Conservation (phyloP, 2,888 invertebrate species). For the Orthosia gracilis region DNA sequence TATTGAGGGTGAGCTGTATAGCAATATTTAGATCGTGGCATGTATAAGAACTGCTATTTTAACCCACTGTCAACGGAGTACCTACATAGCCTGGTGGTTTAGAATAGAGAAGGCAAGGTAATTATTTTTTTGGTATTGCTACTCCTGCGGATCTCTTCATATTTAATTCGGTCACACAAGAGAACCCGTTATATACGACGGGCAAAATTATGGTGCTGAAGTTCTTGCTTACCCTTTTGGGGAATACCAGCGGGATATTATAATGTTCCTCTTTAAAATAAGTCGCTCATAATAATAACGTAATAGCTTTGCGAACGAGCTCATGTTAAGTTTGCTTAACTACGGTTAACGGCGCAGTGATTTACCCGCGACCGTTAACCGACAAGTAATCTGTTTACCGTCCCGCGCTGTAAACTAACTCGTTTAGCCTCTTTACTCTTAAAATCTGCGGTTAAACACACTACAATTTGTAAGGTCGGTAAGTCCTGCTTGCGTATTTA, state of each 20-base stretch:
- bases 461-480: conserved; percentile 8
- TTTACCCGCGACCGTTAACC: conserved; percentile 55
- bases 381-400: conserved; percentile 52
- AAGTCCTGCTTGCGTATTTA: neutral
- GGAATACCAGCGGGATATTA: neutral
- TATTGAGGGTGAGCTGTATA: too few relatives aligned
- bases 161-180: too few relatives aligned
- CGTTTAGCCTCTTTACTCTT: conserved; percentile 41
- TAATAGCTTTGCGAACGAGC: conserved; percentile 10
- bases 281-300: conserved; percentile 24
- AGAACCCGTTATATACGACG: too few relatives aligned
- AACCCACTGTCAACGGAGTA: too few relatives aligned
- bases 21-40: too few relatives aligned
- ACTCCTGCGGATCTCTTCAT: too few relatives aligned
- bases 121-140: too few relatives aligned
- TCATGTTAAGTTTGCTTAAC: conserved; percentile 40
- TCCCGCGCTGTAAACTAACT: conserved; percentile 41
- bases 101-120: too few relatives aligned
- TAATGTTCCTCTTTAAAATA: neutral
- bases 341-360: conserved; percentile 33
- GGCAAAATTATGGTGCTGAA: too few relatives aligned
- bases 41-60: too few relatives aligned
- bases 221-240: neutral
- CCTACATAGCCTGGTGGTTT: too few relatives aligned
- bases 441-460: conserved; percentile 44